A percentile compares a stretch with the other conserved stretches of the same genome.
These are phyloP conservation scores for Opisthocomus hoazin DNA, from an alignment of 2,113 vertebrate species.

Conservation along the genomic window DNA sequence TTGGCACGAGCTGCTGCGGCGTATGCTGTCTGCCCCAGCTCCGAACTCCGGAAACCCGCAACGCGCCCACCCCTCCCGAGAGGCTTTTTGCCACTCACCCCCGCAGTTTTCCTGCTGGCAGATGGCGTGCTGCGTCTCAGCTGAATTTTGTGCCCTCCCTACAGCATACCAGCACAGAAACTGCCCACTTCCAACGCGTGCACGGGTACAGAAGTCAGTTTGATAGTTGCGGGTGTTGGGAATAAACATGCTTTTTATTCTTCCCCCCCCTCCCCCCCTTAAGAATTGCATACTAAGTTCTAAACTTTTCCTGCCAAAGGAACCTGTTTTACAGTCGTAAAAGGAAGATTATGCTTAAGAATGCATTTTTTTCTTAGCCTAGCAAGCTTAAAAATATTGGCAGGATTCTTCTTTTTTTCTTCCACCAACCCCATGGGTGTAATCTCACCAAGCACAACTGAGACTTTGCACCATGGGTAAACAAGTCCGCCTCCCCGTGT, in stretches of 20 bases:
- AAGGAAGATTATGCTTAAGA: not conserved
- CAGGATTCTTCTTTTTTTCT: not conserved
- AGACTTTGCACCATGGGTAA: not conserved
- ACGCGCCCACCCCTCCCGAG: not conserved
- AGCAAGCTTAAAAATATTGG: not conserved
- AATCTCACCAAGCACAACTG: not conserved
- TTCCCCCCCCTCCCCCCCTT: not conserved
- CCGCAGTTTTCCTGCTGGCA: slow-evolving; percentile 2
- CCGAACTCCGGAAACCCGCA: not conserved
- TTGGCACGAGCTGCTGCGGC: not conserved
- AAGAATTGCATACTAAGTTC: not conserved
- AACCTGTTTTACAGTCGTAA: not conserved
- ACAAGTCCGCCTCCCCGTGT: not conserved
- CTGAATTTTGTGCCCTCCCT: not conserved
- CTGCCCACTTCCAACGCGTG: not conserved
- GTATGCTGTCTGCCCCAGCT: not conserved
- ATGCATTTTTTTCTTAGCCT: not conserved
- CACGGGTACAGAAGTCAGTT: not conserved
- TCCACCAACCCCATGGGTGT: rapidly evolving
- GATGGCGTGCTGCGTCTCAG: slow-evolving; percentile 3
- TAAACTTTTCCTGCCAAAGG: not conserved
- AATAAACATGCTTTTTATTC: not conserved
- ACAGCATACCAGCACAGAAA: not conserved
- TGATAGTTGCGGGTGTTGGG: not conserved
- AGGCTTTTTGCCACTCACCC: not conserved